Conservation (phyloP, 1,140 invertebrate species). For the Drosophila prosaltans region DNA sequence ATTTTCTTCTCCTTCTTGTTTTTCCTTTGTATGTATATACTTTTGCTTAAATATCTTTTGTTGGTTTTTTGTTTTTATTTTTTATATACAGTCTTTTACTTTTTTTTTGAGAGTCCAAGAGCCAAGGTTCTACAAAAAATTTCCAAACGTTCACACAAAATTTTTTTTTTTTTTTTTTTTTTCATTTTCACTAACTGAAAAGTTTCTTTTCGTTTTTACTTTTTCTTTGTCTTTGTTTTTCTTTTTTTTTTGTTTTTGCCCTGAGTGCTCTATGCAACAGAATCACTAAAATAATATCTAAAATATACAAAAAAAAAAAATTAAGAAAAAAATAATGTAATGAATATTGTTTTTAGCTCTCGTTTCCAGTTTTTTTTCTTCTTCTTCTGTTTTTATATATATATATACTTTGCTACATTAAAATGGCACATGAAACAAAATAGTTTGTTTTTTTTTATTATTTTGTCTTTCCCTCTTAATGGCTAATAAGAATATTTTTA, state of each 20-base stretch:
- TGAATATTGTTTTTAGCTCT: slow-evolving; percentile 19
- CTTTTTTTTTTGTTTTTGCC: slow-evolving; percentile 38
- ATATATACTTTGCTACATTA: slow-evolving; percentile 61
- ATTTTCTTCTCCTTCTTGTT: slow-evolving; percentile 17
- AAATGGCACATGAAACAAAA: slow-evolving; percentile 80
- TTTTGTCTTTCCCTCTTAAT: slow-evolving; percentile 33
- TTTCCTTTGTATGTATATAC: slow-evolving; percentile 48
- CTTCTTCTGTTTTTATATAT: slow-evolving; percentile 15
- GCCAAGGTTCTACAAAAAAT: slow-evolving; percentile 65
- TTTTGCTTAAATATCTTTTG: slow-evolving; percentile 55
- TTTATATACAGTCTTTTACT: slow-evolving; percentile 80
- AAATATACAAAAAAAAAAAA: slow-evolving; percentile 26
- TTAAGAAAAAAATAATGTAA: slow-evolving; percentile 35
- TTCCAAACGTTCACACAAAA: slow-evolving; percentile 38
- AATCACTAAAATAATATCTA: slow-evolving; percentile 28
- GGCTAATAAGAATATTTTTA: slow-evolving; percentile 48
- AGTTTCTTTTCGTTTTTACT: slow-evolving; percentile 20
- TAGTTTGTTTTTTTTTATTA: slow-evolving; percentile 51
- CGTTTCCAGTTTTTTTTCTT: slow-evolving; percentile 49
- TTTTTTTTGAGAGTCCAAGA: slow-evolving; percentile 80
- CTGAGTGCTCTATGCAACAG: slow-evolving; percentile 73
- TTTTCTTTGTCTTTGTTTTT: slow-evolving; percentile 2
- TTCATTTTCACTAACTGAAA: slow-evolving; percentile 55
- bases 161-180: slow-evolving; percentile 11
- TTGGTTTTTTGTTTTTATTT: slow-evolving; percentile 45